Conservation (phyloP, 2,113 vertebrate species). For the Vanacampus margaritifer region DNA sequence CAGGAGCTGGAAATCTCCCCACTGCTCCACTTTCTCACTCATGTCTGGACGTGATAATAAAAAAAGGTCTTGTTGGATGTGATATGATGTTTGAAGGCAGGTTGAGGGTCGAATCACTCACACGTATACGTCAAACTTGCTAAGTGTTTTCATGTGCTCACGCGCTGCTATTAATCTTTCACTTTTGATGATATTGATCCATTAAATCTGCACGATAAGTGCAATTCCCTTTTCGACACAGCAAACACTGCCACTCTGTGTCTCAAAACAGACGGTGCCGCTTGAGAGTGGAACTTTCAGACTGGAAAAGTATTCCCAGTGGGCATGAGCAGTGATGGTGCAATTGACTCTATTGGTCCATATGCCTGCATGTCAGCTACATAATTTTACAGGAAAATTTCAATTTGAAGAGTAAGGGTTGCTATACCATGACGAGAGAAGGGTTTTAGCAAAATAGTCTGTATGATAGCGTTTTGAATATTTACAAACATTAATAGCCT, state of each 20-base stretch:
- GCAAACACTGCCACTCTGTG: slow-evolving; percentile 76
- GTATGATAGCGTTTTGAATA: neutral
- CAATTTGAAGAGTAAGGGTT: neutral
- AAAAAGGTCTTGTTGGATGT: neutral
- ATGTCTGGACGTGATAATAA: neutral
- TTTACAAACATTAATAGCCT: too few relatives aligned
- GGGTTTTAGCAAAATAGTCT: neutral
- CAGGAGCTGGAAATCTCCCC: slow-evolving; percentile 3
- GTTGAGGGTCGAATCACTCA: neutral
- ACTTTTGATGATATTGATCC: slow-evolving; percentile 33
- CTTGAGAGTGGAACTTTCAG: slow-evolving; percentile 20
- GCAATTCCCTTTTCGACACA: slow-evolving; percentile 43
- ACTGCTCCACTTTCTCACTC: neutral
- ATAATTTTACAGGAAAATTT: neutral
- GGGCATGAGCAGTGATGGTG: neutral
- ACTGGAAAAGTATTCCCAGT: neutral
- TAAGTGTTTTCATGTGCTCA: neutral
- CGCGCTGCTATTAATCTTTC: neutral
- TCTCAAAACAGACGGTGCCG: slow-evolving; percentile 59
- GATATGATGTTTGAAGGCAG: neutral
- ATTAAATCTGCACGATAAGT: slow-evolving; percentile 21
- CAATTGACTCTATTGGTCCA: neutral
- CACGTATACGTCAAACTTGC: neutral
- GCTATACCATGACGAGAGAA: neutral
- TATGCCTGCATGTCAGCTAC: neutral